Percentiles rank a stretch among this genome's conserved stretches.
Evolutionary conservation across 2,888 invertebrate species (phyloP).

Genomic region (Rhagonycha fulva): DNA sequence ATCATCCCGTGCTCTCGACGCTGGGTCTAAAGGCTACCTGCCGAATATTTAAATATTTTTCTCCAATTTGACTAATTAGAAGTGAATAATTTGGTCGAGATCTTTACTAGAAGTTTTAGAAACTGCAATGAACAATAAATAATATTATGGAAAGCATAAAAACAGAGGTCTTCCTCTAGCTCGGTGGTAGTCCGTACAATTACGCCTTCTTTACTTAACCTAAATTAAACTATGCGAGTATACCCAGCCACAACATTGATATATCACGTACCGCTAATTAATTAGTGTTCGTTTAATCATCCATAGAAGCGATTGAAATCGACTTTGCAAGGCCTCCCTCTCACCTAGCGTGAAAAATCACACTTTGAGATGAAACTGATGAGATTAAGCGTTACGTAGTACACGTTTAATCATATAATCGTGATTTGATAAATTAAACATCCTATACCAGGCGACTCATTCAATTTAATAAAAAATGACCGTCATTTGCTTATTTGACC

Average conservation of each 20-base stretch:
- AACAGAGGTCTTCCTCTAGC: neutral
- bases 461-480: conserved; percentile 26
- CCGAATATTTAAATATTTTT: too few species aligned
- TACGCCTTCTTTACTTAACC: neutral
- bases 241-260: neutral
- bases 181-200: neutral
- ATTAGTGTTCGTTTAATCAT: neutral
- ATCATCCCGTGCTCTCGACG: too few species aligned
- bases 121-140: too few species aligned
- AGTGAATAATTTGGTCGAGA: too few species aligned
- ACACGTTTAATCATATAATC: neutral
- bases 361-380: neutral
- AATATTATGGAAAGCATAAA: too few species aligned
- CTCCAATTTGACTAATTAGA: too few species aligned
- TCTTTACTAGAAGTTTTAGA: too few species aligned
- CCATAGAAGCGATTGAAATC: neutral
- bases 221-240: neutral
- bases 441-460: conserved; percentile 5
- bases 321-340: neutral
- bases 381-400: neutral
- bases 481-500: conserved; percentile 38
- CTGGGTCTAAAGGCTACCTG: too few species aligned
- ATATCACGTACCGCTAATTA: neutral
- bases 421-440: neutral
- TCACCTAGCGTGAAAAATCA: neutral